Conservation (phyloP, 2,888 invertebrate genomes). For the Polydrusus tereticollis region DNA sequence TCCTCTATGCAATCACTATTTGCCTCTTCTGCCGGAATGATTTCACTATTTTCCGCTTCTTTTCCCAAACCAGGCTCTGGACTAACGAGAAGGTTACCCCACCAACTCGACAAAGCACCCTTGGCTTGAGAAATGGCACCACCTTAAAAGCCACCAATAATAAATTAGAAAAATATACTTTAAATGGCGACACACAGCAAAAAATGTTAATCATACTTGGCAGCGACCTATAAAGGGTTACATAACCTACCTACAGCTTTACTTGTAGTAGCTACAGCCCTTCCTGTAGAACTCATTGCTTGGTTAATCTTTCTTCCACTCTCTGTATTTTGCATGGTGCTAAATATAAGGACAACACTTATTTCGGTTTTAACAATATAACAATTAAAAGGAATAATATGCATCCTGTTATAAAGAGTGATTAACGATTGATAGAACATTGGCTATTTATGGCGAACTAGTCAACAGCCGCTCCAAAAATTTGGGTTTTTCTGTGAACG, state of each 20-base stretch:
- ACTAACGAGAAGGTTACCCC: slow-evolving; percentile 78
- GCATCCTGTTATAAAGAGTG: no score
- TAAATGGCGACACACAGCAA: no score
- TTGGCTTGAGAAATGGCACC: slow-evolving; percentile 91
- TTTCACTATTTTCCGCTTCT: slow-evolving; percentile 50
- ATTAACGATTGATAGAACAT: no score
- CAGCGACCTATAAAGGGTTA: no score
- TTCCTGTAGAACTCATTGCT: slow-evolving; percentile 91
- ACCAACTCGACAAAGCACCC: slow-evolving; percentile 89
- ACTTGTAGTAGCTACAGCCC: slow-evolving; percentile 86
- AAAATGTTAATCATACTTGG: no score
- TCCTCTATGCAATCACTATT: slow-evolving; percentile 34
- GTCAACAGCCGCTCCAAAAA: no score
- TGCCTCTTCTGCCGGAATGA: slow-evolving; percentile 22
- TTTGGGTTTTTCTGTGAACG: no score
- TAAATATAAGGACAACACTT: slow-evolving; percentile 4
- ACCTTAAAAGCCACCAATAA: slow-evolving; percentile 66
- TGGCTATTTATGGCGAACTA: no score
- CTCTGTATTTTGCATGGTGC: slow-evolving; percentile 95
- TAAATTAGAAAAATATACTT: background rate
- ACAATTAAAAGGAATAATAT: background rate
- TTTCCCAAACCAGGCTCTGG: slow-evolving; percentile 61
- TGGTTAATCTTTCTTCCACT: slow-evolving; percentile 93
- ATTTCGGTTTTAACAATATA: background rate
- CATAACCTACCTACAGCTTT: slow-evolving; percentile 76